Evolutionary conservation across 2,888 invertebrate genomes (phyloP).

Genomic region (Tuta absoluta): DNA sequence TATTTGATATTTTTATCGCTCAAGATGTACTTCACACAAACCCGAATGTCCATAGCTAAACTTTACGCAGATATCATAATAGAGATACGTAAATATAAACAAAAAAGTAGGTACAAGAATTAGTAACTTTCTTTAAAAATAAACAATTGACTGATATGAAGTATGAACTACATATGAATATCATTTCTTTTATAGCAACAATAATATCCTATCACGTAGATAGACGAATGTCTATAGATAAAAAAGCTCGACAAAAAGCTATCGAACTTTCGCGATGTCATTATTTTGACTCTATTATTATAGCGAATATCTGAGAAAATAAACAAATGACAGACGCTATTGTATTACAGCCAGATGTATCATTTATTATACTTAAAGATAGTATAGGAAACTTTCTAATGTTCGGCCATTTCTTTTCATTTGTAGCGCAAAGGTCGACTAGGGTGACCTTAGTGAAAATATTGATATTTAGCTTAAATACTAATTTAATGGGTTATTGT

Average conservation of each 20-base stretch:
- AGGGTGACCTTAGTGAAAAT: not conserved
- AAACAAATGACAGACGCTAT: constrained; percentile 13
- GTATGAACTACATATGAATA: no score
- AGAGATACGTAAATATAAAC: no score
- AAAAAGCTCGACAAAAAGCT: not conserved
- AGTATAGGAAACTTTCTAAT: constrained; percentile 17
- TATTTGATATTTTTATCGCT: no score
- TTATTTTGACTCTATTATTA: constrained; percentile 12
- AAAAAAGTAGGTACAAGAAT: no score
- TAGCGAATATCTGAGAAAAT: not conserved
- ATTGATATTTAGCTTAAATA: not conserved
- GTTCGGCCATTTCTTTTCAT: constrained; percentile 2
- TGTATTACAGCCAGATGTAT: not conserved
- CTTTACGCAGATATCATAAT: no score
- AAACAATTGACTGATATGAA: no score
- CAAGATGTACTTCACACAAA: no score
- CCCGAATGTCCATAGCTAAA: no score
- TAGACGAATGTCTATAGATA: not conserved
- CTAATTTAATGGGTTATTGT: not conserved
- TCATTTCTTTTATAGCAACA: not conserved
- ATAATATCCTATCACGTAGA: not conserved
- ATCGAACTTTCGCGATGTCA: constrained; percentile 13
- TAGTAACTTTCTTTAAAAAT: no score
- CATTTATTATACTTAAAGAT: constrained; percentile 10
- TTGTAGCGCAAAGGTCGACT: constrained; percentile 17